These are phyloP conservation scores for Sminthurinus signatus DNA, from an alignment of 1,140 invertebrate genomes.

Conservation along the genomic window DNA sequence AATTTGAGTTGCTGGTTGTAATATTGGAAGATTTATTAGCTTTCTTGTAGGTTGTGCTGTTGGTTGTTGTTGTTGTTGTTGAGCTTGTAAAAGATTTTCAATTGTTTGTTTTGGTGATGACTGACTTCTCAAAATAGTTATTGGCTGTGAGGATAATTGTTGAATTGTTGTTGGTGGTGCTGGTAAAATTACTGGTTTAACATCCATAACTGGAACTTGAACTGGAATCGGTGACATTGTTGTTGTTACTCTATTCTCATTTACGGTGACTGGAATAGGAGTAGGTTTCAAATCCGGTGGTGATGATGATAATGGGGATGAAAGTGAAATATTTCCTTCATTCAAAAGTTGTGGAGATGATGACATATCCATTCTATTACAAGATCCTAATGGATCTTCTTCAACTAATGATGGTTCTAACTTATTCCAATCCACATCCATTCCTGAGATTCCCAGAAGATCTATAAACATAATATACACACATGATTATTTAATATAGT, in stretches of 20 bases:
- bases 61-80: background rate
- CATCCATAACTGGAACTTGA: background rate
- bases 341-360: no score
- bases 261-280: no score
- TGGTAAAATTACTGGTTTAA: constrained; percentile 1
- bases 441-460: constrained; percentile 21
- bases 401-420: constrained; percentile 29
- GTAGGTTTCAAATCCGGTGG: background rate
- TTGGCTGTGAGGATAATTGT: background rate
- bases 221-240: background rate
- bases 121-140: constrained; percentile 3
- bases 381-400: background rate
- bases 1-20: constrained; percentile 8
- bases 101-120: constrained; percentile 1
- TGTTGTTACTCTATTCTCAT: background rate
- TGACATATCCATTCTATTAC: background rate
- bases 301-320: background rate
- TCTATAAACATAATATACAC: background rate
- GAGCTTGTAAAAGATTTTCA: background rate
- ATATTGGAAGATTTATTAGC: background rate
- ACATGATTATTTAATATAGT: background rate
- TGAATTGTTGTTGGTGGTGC: background rate
- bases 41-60: background rate
- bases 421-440: constrained; percentile 30
- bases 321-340: no score